A percentile compares a stretch with the other conserved stretches of the same genome.
These are phyloP conservation scores for Diaperis boleti DNA, from an alignment of 2,888 invertebrate genomes.

Conservation along the genomic window DNA sequence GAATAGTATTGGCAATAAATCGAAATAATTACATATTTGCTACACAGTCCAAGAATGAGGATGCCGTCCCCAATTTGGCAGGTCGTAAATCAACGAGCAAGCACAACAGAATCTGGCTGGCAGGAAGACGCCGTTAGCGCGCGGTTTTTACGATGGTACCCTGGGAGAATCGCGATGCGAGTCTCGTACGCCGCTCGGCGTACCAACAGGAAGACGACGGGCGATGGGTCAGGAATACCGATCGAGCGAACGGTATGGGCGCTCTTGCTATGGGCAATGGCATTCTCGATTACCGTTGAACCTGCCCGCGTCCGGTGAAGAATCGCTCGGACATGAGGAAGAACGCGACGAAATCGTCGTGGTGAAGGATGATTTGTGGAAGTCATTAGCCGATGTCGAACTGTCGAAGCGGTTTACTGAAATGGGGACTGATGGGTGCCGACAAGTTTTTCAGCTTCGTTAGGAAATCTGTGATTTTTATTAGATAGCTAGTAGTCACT, in stretches of 20 bases:
- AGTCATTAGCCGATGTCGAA: no score
- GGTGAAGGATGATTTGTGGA: background rate
- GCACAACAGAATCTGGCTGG: no score
- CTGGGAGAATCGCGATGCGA: slow-evolving; percentile 12
- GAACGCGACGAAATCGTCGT: background rate
- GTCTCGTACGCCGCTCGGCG: slow-evolving; percentile 17
- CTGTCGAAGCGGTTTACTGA: no score
- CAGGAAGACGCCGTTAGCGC: background rate
- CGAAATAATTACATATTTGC: no score
- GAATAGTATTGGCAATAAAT: no score
- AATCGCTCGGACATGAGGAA: background rate
- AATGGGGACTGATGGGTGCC: no score
- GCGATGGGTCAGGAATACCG: slow-evolving; percentile 34
- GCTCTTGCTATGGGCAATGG: slow-evolving; percentile 19
- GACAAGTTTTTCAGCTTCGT: no score
- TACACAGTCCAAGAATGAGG: no score
- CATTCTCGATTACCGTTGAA: slow-evolving; percentile 14
- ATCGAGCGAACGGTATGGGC: slow-evolving; percentile 26
- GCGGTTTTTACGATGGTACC: background rate
- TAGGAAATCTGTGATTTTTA: no score
- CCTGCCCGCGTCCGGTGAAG: slow-evolving; percentile 4
- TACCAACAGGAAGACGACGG: slow-evolving; percentile 37
- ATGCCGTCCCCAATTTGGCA: no score
- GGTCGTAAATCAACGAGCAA: no score
- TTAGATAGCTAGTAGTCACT: no score